Percentiles rank a stretch among this genome's conserved stretches.
Evolutionary conservation across 1,140 invertebrate species (phyloP).

Genomic region (Phthorimaea operculella): DNA sequence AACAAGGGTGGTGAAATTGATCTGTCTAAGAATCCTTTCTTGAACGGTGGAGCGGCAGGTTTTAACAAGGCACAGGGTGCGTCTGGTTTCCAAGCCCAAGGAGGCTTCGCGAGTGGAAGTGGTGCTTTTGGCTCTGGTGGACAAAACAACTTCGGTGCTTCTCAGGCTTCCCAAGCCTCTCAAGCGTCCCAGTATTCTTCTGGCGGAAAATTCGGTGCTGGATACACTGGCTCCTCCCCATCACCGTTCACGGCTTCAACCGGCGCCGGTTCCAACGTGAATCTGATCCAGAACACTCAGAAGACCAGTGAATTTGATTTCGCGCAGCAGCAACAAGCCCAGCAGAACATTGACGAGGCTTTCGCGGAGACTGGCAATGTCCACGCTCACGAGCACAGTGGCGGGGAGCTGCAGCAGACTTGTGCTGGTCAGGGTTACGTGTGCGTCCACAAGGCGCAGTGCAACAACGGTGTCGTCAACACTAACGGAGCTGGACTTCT

Average conservation of each 20-base stretch:
- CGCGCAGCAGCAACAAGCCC: slow-evolving; percentile 37
- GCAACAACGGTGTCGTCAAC: slow-evolving; percentile 69
- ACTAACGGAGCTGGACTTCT: slow-evolving; percentile 54
- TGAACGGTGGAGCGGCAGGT: slow-evolving; percentile 15
- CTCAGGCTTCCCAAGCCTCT: slow-evolving; percentile 3
- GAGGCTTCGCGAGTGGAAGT: slow-evolving; percentile 17
- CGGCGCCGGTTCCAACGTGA: slow-evolving; percentile 35
- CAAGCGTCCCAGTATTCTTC: slow-evolving; percentile 7
- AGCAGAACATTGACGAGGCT: slow-evolving; percentile 40
- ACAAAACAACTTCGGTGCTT: slow-evolving; percentile 1
- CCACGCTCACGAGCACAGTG: slow-evolving; percentile 22
- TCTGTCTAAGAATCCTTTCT: slow-evolving; percentile 32
- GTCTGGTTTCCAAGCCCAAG: slow-evolving; percentile 21
- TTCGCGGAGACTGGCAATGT: slow-evolving; percentile 43
- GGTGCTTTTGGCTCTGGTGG: slow-evolving; percentile 6
- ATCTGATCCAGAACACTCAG: slow-evolving; percentile 44
- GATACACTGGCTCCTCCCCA: slow-evolving; percentile 45
- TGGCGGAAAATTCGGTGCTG: slow-evolving; percentile 22
- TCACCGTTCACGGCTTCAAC: slow-evolving; percentile 33
- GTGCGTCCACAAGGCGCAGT: slow-evolving; percentile 69
- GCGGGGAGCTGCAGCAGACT: slow-evolving; percentile 52
- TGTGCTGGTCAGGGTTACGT: slow-evolving; percentile 68
- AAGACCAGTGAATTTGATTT: slow-evolving; percentile 43
- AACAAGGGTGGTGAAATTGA: slow-evolving; percentile 30
- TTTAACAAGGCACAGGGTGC: slow-evolving; percentile 19